Conservation (phyloP, 2,113 vertebrate species). For the Lepisosteus osseus region DNA sequence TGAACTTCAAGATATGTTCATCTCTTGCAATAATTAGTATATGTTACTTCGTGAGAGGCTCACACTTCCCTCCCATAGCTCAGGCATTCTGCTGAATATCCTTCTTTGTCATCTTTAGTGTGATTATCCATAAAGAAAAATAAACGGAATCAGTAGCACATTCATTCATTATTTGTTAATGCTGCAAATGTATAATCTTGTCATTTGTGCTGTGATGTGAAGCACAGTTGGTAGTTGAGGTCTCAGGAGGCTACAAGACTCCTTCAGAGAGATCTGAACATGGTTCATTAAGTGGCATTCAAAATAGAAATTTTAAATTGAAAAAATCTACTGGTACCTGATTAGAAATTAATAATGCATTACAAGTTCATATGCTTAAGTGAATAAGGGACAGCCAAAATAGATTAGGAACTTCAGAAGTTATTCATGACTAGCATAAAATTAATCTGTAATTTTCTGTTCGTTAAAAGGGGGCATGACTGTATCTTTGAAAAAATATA, state of each 20-base stretch:
- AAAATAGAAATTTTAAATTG: slow-evolving; percentile 17
- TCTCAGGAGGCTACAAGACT: neutral
- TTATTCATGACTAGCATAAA: slow-evolving; percentile 11
- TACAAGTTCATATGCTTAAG: slow-evolving; percentile 18
- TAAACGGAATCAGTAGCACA: neutral
- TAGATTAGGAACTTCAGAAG: slow-evolving; percentile 12
- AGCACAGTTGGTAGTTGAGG: neutral
- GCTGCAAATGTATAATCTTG: slow-evolving; percentile 1
- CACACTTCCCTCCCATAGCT: slow-evolving; percentile 1
- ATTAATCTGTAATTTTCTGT: neutral
- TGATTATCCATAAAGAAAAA: slow-evolving; percentile 1
- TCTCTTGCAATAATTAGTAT: neutral
- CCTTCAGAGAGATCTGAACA: slow-evolving; percentile 1
- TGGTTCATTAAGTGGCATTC: slow-evolving; percentile 14
- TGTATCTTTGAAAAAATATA: neutral
- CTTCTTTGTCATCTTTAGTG: neutral
- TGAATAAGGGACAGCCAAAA: slow-evolving; percentile 13
- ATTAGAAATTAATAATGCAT: slow-evolving; percentile 22
- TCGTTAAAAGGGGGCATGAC: neutral
- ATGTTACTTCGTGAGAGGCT: neutral
- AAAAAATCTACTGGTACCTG: slow-evolving; percentile 16
- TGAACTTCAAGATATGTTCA: neutral
- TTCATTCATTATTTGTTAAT: slow-evolving; percentile 2
- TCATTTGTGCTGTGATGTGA: slow-evolving; percentile 3
- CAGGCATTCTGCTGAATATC: neutral